Evolutionary conservation across 2,797 vertebrate species (phyloP).

Genomic region (Sebastes dallii): DNA sequence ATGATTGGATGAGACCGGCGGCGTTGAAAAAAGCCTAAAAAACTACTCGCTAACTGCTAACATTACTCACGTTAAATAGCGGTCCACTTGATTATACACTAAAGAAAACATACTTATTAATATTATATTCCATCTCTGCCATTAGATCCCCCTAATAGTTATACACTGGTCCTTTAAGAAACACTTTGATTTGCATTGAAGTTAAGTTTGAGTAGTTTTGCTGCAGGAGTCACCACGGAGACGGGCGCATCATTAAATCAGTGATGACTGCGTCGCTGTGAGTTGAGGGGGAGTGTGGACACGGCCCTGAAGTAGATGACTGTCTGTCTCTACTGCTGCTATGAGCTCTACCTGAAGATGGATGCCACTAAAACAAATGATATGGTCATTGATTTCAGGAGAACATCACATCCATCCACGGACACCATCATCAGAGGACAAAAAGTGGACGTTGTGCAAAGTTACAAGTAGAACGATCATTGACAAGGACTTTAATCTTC

Average conservation of each 20-base stretch:
- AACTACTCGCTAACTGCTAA: no score
- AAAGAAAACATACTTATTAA: no score
- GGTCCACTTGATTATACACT: no score
- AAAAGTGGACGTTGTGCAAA: not conserved
- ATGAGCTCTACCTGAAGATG: not conserved
- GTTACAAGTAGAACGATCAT: not conserved
- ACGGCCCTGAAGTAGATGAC: not conserved
- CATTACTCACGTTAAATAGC: no score
- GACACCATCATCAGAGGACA: not conserved
- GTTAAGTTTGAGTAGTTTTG: not conserved
- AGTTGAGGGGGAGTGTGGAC: not conserved
- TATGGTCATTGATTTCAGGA: not conserved
- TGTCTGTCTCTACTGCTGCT: not conserved
- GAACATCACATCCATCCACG: not conserved
- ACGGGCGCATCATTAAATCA: not conserved
- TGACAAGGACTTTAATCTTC: not conserved
- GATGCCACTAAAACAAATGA: not conserved
- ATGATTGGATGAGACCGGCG: no score
- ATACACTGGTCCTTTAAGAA: not conserved
- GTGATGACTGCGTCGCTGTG: not conserved
- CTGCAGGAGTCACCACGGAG: not conserved
- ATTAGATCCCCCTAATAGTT: no score
- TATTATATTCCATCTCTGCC: rapidly evolving
- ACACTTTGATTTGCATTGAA: not conserved
- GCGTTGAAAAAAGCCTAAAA: no score